Evolutionary conservation across 2,888 invertebrate species (phyloP).

Genomic region (Ornithoptera alexandrae): DNA sequence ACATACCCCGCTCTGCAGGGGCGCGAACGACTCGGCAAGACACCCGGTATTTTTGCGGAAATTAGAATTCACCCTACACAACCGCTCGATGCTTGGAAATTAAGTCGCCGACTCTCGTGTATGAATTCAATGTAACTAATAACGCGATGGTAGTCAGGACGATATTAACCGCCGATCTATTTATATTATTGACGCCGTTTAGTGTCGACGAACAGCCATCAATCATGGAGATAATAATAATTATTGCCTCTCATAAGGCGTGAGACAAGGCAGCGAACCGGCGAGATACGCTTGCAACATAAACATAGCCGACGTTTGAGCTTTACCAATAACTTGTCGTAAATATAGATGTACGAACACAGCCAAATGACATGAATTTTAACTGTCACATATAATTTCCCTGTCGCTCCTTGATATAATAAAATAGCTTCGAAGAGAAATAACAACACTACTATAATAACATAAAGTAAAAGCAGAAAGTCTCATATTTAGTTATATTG

Average conservation of each 20-base stretch:
- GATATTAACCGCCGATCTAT: constrained; percentile 36
- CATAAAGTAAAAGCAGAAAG: not conserved
- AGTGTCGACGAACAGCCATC: constrained; percentile 40
- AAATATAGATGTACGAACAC: not conserved
- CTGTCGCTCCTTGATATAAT: not conserved
- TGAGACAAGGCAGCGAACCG: constrained; percentile 51
- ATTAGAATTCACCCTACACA: constrained; percentile 63
- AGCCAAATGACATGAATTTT: not conserved
- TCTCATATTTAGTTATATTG: not conserved
- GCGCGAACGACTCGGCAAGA: constrained; percentile 54
- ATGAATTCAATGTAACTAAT: constrained; percentile 13
- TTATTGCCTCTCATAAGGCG: constrained; percentile 36
- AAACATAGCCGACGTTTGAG: constrained; percentile 24
- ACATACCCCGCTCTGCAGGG: constrained; percentile 51
- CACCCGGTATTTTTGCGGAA: constrained; percentile 72
- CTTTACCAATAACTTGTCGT: not conserved
- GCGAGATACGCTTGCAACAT: constrained; percentile 39
- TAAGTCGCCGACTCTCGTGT: constrained; percentile 26
- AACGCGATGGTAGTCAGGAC: constrained; percentile 20
- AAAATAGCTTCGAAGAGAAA: not conserved
- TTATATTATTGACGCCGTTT: constrained; percentile 39
- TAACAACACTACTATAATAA: not conserved
- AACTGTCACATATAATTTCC: not conserved
- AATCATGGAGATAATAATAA: constrained; percentile 46
- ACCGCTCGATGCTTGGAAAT: constrained; percentile 38